Evolutionary conservation across 2,888 invertebrate species (phyloP).

Genomic region (Agrilus biguttatus): DNA sequence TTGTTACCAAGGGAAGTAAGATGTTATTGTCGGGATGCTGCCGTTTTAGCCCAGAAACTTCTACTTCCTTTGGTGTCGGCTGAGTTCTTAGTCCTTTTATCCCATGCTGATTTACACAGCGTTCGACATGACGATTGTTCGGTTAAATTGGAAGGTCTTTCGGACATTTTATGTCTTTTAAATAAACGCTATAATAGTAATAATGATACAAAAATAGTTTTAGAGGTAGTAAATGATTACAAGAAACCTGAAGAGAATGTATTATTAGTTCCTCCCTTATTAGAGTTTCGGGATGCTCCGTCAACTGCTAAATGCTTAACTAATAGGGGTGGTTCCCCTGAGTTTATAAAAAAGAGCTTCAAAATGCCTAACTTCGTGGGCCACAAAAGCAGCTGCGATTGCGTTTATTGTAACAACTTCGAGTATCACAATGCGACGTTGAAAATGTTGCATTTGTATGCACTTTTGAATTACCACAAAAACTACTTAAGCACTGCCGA

Average conservation of each 20-base stretch:
- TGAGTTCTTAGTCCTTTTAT: constrained; percentile 17
- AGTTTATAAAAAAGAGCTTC: constrained; percentile 11
- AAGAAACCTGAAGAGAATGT: neutral
- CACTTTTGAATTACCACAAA: constrained; percentile 13
- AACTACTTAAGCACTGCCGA: constrained; percentile 8
- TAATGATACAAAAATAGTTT: neutral
- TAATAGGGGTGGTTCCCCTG: constrained; percentile 12
- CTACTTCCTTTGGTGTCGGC: constrained; percentile 20
- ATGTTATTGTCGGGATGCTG: constrained; percentile 15
- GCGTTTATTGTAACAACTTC: constrained; percentile 17
- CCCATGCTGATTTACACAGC: constrained; percentile 19
- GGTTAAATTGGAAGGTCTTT: constrained; percentile 18
- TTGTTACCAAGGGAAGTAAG: constrained; percentile 19
- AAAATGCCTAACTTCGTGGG: constrained; percentile 13
- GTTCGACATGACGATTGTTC: constrained; percentile 18
- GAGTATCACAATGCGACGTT: constrained; percentile 18
- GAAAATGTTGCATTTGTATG: constrained; percentile 13
- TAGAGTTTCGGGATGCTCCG: constrained; percentile 10
- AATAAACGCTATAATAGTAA: neutral
- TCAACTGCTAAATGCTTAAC: constrained; percentile 5
- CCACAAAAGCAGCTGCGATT: constrained; percentile 15
- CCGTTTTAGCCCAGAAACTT: constrained; percentile 19
- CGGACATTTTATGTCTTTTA: constrained; percentile 16
- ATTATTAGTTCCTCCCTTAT: neutral
- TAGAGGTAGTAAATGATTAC: neutral